Base-by-base conservation (phyloP, 2,888 invertebrate species). In the Nebria brevicollis region DNA sequence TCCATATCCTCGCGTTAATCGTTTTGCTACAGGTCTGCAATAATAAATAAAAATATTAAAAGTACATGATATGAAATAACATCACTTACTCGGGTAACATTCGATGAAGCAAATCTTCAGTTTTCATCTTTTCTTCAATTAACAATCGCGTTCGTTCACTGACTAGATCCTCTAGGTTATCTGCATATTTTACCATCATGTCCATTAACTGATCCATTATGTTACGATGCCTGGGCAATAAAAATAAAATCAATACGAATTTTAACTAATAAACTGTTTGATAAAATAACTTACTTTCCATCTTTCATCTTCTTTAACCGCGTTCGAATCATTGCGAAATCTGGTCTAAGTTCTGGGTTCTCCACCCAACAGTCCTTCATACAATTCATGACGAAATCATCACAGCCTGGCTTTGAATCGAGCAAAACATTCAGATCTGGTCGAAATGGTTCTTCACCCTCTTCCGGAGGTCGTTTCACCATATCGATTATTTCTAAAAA, bases 171-270 rank as follows among this genome's bases (percentile, higher is more conserved):
- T 98, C 98, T 90, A 98, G 93, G 91, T 98, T 96, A 89, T 96
- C 95, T 82, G 97, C 97, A 89, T 98, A 97, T 87, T 96, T 97
- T 89, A 97, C 98, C 97, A 98, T 97, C 96, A 97, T 97, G 86
- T 96, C 95, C 95, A 98, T 97, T 96, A 98, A 97, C 92, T 97
- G 97, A 89, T 98, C 97, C 96, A 97, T 96, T 85, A 97, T 96
- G 88, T 97, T 97, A 86, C 94, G 93, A 86, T 93, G 95, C 87
- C 96, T 96, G 86, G 75, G 88, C 87, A 66, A 70, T 34, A 3
- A 75, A 54, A 75, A 15, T 20, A n/a, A 6, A 66, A 5, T 66
- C 0, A 66, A 66, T 66, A 66, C 7, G 13, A 3, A 54, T 34
- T 4, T 34, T 4, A 2, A 34, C 34, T 5, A 5, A 34, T 34